These are phyloP conservation scores for Caretta caretta DNA, from an alignment of 2,113 vertebrate genomes.

Conservation along the genomic window DNA sequence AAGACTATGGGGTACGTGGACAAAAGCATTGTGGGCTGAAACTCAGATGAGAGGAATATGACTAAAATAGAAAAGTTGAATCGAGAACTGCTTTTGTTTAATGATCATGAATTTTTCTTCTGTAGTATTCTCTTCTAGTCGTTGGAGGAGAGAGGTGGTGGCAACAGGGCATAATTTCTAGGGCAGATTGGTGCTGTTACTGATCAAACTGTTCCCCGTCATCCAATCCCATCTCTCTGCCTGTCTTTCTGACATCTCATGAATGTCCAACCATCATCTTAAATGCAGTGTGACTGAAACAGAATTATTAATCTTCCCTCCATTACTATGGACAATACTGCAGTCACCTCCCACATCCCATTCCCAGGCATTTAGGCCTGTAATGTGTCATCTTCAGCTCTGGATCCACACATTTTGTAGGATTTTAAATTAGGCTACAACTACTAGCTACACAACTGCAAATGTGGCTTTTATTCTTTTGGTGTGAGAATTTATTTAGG, in stretches of 20 bases:
- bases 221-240: background rate
- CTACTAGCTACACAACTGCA: background rate
- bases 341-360: background rate
- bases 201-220: background rate
- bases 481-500: constrained; percentile 20
- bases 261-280: background rate
- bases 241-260: background rate
- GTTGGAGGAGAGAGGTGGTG: background rate
- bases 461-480: accelerated
- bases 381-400: constrained; percentile 13
- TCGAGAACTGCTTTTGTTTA: background rate
- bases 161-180: background rate
- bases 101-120: background rate
- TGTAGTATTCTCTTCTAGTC: background rate
- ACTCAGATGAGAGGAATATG: background rate
- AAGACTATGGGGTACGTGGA: background rate
- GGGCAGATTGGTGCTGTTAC: background rate
- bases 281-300: background rate
- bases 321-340: background rate
- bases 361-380: constrained; percentile 5
- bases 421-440: background rate
- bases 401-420: constrained; percentile 10
- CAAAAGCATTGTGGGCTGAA: background rate
- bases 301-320: background rate
- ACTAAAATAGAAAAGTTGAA: background rate